A percentile compares a stretch with the other conserved stretches of the same genome.
These are phyloP conservation scores for Opisthocomus hoazin DNA, from an alignment of 2,113 vertebrate genomes.

Conservation along the genomic window DNA sequence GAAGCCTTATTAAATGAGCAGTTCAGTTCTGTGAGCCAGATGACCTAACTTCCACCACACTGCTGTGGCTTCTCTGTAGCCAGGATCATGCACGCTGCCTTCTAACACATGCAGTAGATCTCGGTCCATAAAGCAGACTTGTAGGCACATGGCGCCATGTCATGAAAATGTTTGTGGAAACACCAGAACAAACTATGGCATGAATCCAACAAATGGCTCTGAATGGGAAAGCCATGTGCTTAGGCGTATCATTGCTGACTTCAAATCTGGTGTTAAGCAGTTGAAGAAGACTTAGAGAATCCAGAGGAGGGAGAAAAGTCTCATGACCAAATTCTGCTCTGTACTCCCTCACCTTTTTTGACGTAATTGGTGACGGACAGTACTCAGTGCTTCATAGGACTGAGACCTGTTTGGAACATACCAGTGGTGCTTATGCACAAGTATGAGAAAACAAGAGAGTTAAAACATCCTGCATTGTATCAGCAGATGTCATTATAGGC, in stretches of 20 bases:
- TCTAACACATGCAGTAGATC: background rate
- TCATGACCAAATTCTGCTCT: background rate
- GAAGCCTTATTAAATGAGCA: slow-evolving; percentile 64
- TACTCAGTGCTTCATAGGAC: background rate
- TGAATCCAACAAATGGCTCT: background rate
- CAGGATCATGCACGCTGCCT: background rate
- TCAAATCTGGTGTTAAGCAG: background rate
- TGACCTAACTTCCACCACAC: background rate
- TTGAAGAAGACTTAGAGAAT: background rate
- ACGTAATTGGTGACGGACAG: background rate
- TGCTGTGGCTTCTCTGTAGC: background rate
- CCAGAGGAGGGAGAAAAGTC: background rate
- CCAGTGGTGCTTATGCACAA: background rate
- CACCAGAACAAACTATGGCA: background rate
- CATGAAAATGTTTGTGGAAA: background rate
- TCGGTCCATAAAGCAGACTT: background rate
- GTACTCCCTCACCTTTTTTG: background rate
- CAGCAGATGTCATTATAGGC: background rate
- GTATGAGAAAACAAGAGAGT: background rate
- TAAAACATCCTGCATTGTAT: background rate
- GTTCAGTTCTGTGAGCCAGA: slow-evolving; percentile 43
- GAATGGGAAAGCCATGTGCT: background rate
- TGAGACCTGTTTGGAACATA: background rate
- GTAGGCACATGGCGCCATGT: background rate
- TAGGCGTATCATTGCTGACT: background rate